Evolutionary conservation across 1,140 invertebrate genomes (phyloP).

Genomic region (Leptoteleia sp.): DNA sequence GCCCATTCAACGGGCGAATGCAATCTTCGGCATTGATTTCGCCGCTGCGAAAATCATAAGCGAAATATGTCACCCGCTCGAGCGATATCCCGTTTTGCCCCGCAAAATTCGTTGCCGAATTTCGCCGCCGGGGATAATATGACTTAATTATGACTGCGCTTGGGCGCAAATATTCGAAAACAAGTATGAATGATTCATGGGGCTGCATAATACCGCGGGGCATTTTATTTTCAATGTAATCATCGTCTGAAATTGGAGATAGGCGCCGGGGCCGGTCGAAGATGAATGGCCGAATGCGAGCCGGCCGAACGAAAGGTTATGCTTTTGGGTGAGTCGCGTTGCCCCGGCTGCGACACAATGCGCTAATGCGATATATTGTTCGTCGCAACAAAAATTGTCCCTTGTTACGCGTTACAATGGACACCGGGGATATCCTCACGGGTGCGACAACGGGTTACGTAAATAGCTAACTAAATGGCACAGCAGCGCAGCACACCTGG

Average conservation of each 20-base stretch:
- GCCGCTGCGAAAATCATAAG: conserved; percentile 19
- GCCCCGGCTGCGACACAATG: conserved; percentile 72
- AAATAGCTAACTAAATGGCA: conserved; percentile 63
- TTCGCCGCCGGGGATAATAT: conserved; percentile 38
- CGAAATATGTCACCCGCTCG: conserved; percentile 16
- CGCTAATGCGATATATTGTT: conserved; percentile 81
- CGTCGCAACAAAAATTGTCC: conserved; percentile 78
- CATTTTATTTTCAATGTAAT: conserved; percentile 61
- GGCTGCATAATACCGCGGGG: conserved; percentile 42
- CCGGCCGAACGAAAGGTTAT: conserved; percentile 53
- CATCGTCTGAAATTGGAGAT: conserved; percentile 58
- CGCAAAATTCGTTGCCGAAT: conserved; percentile 20
- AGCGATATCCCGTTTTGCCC: conserved; percentile 4
- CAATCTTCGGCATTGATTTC: conserved; percentile 18
- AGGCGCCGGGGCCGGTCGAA: conserved; percentile 39
- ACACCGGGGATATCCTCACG: conserved; percentile 62
- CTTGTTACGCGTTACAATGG: conserved; percentile 78
- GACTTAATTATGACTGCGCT: conserved; percentile 46
- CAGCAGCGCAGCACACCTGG: conserved; percentile 54
- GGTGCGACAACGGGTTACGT: conserved; percentile 62
- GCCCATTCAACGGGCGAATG: background rate
- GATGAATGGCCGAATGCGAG: conserved; percentile 58
- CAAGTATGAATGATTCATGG: conserved; percentile 62
- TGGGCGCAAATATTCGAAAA: conserved; percentile 44
- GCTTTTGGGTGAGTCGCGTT: conserved; percentile 42